Base-by-base conservation (phyloP, 1,140 invertebrate species). In the Cryptotermes secundus region DNA sequence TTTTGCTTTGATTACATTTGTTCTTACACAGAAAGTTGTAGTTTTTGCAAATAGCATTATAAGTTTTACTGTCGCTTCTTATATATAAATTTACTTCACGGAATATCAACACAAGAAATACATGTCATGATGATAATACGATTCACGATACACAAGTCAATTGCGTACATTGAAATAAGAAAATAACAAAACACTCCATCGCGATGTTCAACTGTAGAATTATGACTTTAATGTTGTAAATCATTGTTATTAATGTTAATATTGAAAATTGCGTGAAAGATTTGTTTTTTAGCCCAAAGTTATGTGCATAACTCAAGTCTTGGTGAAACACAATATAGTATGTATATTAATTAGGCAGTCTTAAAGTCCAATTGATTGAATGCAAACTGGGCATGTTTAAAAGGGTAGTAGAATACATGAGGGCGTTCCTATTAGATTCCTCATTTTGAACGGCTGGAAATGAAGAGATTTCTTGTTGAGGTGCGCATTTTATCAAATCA, bases 371-470 rank as follows among this genome's bases (percentile, higher is more conserved):
- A 82, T 82, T 82, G 81, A 82, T 82, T 82, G 45, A 82, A 49
- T 82, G 81, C 81, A 82, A 82, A 82, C 36, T 82, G 45, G 34
- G 31, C 45, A 45, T 82, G 45, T 36, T 81, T 81, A 36, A 38
- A 81, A 81, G 35, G 80, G n/a, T 81, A 36, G 80, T 82, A 82
- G 45, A 49, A 31, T 38, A 81, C 16, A 49, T 82, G 81, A 82
- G 81, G 36, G 38, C 16, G 81, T 82, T 82, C 81, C 81, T 82
- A 82, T 45, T 82, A 82, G 42, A 45, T 82, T 45, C 81, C 81
- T 82, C 36, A 82, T 82, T 82, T 82, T 82, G 81, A 82, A 82
- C 38, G 81, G 81, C 24, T 82, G 81, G 45, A 53, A 82, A 82
- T 38, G 42, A 82, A n/a, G 19, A 31, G 81, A 34, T 81, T 81